Base-by-base conservation (phyloP, 35 echinoderm and acorn worm species). In the Patiria miniata region DNA sequence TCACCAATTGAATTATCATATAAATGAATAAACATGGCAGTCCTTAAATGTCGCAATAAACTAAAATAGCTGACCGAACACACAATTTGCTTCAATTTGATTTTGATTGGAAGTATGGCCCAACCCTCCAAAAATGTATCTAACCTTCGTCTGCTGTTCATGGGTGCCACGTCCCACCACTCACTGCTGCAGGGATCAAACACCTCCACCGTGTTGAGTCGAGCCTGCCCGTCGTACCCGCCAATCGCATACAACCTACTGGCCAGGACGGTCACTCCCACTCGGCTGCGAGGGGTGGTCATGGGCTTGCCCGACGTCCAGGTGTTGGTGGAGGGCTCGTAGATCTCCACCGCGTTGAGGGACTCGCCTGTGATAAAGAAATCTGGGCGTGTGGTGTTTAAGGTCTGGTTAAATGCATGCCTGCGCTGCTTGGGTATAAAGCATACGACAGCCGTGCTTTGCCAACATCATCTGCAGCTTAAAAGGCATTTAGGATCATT, bases 151-250 rank as follows among this genome's bases (percentile, higher is more conserved):
- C 90, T 99, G 40, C 89, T 90, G 80, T 99, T 99, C 96, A 99
- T 99, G n/a, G 92, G 85, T 78, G 93, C 77, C 19, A 99, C 90
- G 69, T 99, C 96, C 96, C 96, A 99, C 96, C 96, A 99, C 55
- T 99, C 96, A 81, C 89, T 92, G 51, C 88, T 90, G 12, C 73
- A 52, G 1, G 96, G 87, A 77, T 99, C 96, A 87, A 92, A 99
- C 22, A 99, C 96, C 50, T 99, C 96, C 29, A 99, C 96, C 8
- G 96, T 99, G 80, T 94, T 94, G 32, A 99, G 81, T 54, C 96
- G 81, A 52, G 90, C 80, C 30, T 89, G 86, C 8, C 96, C 96
- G 56, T 99, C 96, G 57, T 99, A 99, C 5, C 96, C 96, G 82
- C 96, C 96, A 28, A 99, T 86, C 4, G 96, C 96, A 36, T 99